These are phyloP conservation scores for Papilio polyxenes DNA, from an alignment of 1,140 invertebrate genomes.

Conservation along the genomic window DNA sequence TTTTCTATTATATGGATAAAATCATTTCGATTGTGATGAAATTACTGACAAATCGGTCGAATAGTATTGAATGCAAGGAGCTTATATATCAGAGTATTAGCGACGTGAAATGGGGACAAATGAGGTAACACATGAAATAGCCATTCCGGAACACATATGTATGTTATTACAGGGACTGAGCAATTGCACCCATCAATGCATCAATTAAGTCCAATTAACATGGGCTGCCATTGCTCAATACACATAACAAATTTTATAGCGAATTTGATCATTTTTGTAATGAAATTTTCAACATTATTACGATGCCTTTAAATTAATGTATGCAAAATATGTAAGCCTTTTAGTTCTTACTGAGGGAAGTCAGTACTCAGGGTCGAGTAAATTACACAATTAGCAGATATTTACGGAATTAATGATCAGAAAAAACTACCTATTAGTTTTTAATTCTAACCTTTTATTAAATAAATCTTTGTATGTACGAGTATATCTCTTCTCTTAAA, in stretches of 20 bases:
- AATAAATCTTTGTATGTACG: background rate
- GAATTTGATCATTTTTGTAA: background rate
- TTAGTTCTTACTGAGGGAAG: no score
- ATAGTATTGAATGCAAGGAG: background rate
- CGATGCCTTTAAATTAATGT: no score
- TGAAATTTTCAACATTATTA: no score
- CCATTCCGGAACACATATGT: background rate
- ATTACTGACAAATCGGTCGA: background rate
- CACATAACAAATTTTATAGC: background rate
- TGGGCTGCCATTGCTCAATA: background rate
- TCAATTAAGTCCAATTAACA: slow-evolving; percentile 9
- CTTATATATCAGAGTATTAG: background rate
- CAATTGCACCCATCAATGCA: background rate
- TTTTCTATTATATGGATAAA: background rate
- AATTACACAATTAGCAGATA: no score
- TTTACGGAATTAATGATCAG: background rate
- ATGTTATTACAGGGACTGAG: background rate
- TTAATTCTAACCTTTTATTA: background rate
- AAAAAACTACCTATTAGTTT: background rate
- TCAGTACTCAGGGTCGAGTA: no score
- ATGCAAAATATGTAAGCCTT: no score
- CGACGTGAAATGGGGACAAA: background rate
- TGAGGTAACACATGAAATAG: background rate
- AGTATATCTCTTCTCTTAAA: background rate
- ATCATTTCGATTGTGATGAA: background rate